Base-by-base conservation (phyloP, 2,888 invertebrate genomes). In the Ecliptopera silaceata region DNA sequence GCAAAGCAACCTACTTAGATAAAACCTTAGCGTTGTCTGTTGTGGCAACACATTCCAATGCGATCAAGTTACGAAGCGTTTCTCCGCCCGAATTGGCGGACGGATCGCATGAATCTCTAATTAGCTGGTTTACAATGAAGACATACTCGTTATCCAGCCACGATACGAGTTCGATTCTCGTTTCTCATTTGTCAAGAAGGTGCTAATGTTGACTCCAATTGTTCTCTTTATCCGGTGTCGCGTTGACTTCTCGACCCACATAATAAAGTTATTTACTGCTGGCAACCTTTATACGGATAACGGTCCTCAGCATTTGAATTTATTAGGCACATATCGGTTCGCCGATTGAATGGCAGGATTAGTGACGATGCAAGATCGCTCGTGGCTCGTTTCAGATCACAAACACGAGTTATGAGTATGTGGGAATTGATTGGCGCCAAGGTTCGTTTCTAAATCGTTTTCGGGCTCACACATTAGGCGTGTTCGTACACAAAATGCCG, bases 401-500 rank as follows among this genome's bases (percentile, higher is more conserved):
- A 54, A 53, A 49, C 45, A 54, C 43, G 53, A 50, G 22, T 32
- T 55, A 55, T 49, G 22, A 41, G 43, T 59, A 57, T 51, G 49
- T 55, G 44, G 45, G 56, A 52, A 49, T 55, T 43, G 64, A 74
- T 75, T 74, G 74, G 74, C 74, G 68, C 70, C 68, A 64, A 65
- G 72, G 70, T 72, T 70, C 75, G 73, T 79, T 78, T 74, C 74
- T 72, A 72, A 80, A 76, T 74, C 66, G 71, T 79, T 78, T 77
- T 73, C 70, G 75, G 74, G 74, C 63, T 83, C 79, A 80, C 78
- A 78, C 78, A 80, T 82, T 80, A 80, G 81, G 75, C 72, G 77
- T 75, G 77, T 72, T 72, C 76, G 75, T 81, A 79, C 79, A 86
- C 84, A 86, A 89, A 89, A 87, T 86, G 82, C 82, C 77, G 77